These are phyloP conservation scores for Drosophila buzzatii DNA, from an alignment of 2,888 invertebrate species.

Conservation along the genomic window DNA sequence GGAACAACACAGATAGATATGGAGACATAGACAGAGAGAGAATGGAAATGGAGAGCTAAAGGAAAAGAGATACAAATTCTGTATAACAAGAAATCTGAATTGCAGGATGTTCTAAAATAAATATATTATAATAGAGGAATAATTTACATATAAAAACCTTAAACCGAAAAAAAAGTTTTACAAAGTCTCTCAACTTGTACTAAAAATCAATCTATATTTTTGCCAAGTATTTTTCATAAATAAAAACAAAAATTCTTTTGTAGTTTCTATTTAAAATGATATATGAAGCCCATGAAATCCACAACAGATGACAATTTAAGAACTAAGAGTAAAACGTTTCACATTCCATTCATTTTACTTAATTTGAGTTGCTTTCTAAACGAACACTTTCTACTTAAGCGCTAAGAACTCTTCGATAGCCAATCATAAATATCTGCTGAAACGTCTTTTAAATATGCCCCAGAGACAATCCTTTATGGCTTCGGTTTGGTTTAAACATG, in stretches of 20 bases:
- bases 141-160: too few relatives aligned
- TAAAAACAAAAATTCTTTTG: not conserved
- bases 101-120: too few relatives aligned
- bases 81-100: too few relatives aligned
- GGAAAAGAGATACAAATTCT: too few relatives aligned
- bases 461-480: slow-evolving; percentile 17
- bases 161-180: not conserved
- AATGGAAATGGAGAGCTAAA: too few relatives aligned
- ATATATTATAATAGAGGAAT: too few relatives aligned
- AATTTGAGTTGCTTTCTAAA: slow-evolving; percentile 2
- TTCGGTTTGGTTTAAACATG: slow-evolving; percentile 3
- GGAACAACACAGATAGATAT: not conserved
- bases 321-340: too few relatives aligned
- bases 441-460: slow-evolving; percentile 9
- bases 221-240: not conserved
- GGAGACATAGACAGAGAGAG: not conserved
- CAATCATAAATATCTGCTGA: not conserved
- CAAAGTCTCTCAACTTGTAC: too few relatives aligned
- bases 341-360: not conserved
- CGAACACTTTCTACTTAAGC: slow-evolving; percentile 5
- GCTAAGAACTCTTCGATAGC: slow-evolving; percentile 3
- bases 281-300: not conserved
- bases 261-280: not conserved
- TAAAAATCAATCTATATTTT: too few relatives aligned
- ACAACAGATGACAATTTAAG: not conserved